These are phyloP conservation scores for Halichondria panicea DNA, from an alignment of 37 sponge, comb jelly and placozoan genomes.

Conservation along the genomic window DNA sequence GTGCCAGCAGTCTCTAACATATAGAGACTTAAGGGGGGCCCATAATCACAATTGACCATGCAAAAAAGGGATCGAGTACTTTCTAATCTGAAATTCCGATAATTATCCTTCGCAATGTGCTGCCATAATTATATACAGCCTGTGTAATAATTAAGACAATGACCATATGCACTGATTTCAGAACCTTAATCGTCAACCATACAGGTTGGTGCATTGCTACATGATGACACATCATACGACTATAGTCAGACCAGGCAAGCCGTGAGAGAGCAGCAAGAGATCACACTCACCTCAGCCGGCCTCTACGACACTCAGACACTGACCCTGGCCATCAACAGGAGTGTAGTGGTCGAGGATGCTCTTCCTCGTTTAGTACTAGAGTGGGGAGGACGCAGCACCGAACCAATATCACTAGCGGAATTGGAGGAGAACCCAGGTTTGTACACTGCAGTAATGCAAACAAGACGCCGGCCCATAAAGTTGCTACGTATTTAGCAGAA, in stretches of 20 bases:
- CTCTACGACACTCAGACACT: conserved; percentile 54
- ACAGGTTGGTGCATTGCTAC: conserved; percentile 64
- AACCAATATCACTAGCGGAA: too few species aligned
- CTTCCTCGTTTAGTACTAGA: neutral
- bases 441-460: too few species aligned
- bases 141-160: neutral
- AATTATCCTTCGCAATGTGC: too few species aligned
- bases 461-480: too few species aligned
- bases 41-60: too few species aligned
- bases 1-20: too few species aligned
- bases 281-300: conserved; percentile 14
- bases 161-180: neutral
- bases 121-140: neutral
- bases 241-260: conserved; percentile 56
- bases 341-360: neutral
- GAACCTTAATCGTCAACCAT: neutral
- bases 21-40: too few species aligned
- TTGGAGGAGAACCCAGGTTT: too few species aligned
- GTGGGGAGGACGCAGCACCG: too few species aligned
- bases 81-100: too few species aligned
- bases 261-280: conserved; percentile 41
- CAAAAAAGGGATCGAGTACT: too few species aligned
- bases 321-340: neutral
- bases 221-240: conserved; percentile 32
- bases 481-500: too few species aligned